These are phyloP conservation scores for Adelphocoris suturalis DNA, from an alignment of 2,888 invertebrate species.

Conservation along the genomic window DNA sequence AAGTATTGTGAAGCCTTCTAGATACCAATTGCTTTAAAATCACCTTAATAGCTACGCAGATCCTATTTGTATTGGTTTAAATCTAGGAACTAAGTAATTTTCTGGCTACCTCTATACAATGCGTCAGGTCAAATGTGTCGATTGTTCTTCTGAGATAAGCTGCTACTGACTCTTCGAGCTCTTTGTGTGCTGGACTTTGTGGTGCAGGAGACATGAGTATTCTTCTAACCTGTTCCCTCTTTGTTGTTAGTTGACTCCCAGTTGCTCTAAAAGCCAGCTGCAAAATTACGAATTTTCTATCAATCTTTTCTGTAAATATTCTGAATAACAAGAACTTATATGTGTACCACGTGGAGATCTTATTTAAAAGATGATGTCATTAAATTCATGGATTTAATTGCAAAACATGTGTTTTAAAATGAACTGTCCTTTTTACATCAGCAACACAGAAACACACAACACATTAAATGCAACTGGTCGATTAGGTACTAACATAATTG, in stretches of 20 bases:
- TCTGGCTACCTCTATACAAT: slow-evolving; percentile 79
- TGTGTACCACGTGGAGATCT: not conserved
- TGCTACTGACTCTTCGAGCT: slow-evolving; percentile 82
- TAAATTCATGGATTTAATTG: too few relatives aligned
- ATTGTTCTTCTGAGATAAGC: slow-evolving; percentile 85
- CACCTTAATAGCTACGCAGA: too few relatives aligned
- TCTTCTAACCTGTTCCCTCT: slow-evolving; percentile 86
- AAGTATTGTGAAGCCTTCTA: too few relatives aligned
- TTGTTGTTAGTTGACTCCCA: slow-evolving; percentile 85
- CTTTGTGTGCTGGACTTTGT: slow-evolving; percentile 76
- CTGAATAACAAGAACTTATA: not conserved
- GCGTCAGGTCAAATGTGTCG: slow-evolving; percentile 83
- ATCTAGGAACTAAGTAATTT: too few relatives aligned
- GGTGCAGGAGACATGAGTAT: slow-evolving; percentile 80
- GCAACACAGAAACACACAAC: too few relatives aligned
- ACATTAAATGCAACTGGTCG: too few relatives aligned
- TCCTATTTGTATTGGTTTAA: too few relatives aligned
- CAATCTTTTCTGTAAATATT: not conserved
- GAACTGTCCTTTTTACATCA: too few relatives aligned
- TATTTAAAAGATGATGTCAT: too few relatives aligned
- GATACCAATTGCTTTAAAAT: too few relatives aligned
- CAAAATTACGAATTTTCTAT: slow-evolving; percentile 57
- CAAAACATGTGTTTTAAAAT: too few relatives aligned
- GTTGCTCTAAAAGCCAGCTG: slow-evolving; percentile 88
- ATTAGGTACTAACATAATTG: too few relatives aligned